Base-by-base conservation (phyloP, 2,888 invertebrate species). In the Dyspetes luteomarginatus region DNA sequence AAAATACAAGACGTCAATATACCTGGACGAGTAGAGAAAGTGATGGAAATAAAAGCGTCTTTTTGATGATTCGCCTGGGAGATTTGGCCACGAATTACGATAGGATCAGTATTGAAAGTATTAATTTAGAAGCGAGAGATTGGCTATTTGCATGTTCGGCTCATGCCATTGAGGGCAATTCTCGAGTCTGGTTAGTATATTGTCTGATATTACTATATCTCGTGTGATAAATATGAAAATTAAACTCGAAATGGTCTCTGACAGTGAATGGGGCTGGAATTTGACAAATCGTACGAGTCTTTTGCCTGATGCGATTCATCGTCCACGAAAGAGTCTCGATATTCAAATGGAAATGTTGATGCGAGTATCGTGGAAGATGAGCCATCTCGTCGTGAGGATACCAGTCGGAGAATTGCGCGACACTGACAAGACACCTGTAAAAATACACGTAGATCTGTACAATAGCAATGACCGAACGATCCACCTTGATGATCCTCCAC, bases 101-200 rank as follows among this genome's bases (percentile, higher is more conserved):
- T 93, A 82, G 93, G 60, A 58, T 95, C 4, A 95, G 95, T 0
- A 93, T 97, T 1, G 94, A 96, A 86, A 93, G 95, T 0, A 90
- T 95, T 0, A 96, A 96, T 90, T 92, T 96, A 12, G 94, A 95
- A 60, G 93, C 94, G 24, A 94, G 93, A 55, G 95, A 96, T 82
- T 97, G 97, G 97, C 91, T 97, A 17, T 97, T 95, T 88, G 96
- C 95, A 15, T 97, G 97, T 88, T 93, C 94, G 72, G 95, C 96
- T 0, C 93, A 93, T 80, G 92, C 92, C 30, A 92, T 94, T 0
- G 91, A 93, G 85, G 92, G 92, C 22, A 90, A 93, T 9, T 93
- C 94, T 82, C 93, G 94, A 93, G 93, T 94, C 89, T 96, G 96
- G 95, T 95, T 92, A 92, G 92, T 36, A n/a, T n/a, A n/a, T n/a